Conservation (phyloP, 2,797 vertebrate species). For the Gadopsis bispinosus region DNA sequence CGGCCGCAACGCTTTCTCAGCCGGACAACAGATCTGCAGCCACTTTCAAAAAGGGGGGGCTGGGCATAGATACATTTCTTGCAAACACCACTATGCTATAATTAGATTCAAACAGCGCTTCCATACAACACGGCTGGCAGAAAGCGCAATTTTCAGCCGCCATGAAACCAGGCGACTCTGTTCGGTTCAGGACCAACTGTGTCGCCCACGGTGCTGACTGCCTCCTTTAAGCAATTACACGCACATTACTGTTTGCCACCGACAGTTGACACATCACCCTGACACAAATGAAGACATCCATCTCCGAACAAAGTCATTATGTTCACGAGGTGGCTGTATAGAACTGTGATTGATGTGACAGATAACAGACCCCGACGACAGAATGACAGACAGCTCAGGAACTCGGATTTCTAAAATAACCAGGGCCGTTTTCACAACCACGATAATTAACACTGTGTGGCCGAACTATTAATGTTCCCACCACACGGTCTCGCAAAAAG, state of each 20-base stretch:
- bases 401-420: conserved; percentile 60
- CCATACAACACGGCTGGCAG: conserved; percentile 81
- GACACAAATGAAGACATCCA: conserved; percentile 24
- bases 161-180: conserved; percentile 72
- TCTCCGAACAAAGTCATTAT: neutral
- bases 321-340: neutral
- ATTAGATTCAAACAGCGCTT: conserved; percentile 80
- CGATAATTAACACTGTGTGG: conserved; percentile 51
- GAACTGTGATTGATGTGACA: conserved; percentile 19
- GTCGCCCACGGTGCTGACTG: conserved; percentile 37
- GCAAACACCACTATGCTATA: conserved; percentile 74
- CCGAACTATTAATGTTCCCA: conserved; percentile 42
- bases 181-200: conserved; percentile 51
- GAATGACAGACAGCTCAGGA: conserved; percentile 54
- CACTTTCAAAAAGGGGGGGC: conserved; percentile 48
- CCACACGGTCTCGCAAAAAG: conserved; percentile 19
- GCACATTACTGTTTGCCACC: conserved; percentile 20
- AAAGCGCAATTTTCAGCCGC: conserved; percentile 76
- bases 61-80: conserved; percentile 42
- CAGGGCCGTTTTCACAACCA: conserved; percentile 57
- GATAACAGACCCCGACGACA: conserved; percentile 16
- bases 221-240: conserved; percentile 56
- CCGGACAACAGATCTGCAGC: conserved; percentile 37
- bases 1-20: conserved; percentile 50
- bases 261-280: conserved; percentile 37